Evolutionary conservation across 2,888 invertebrate genomes (phyloP), one percentile per base, ranked within the genome.

Genomic region (Magallana nippona): DNA sequence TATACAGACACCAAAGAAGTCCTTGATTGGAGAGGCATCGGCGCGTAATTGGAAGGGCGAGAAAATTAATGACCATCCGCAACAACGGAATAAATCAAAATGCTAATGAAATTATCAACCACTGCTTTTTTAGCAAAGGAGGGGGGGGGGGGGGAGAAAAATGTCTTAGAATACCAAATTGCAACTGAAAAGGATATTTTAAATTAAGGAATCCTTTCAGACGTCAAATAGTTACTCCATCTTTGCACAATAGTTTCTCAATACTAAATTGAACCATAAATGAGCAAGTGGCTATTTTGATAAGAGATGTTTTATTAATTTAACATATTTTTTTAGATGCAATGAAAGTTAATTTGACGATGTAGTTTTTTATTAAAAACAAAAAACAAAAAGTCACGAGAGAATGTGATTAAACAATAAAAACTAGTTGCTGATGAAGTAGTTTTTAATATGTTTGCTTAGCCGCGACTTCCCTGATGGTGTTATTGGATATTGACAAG

Each of bases 61-160:
- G 27, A 27, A 27, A 71, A 71, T 71, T 15, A 71, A 71, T 71
- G 71, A 71, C 71, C 71, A 27, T 71, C 71, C 32, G 15, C 10
- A 71, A 63, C 27, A 71, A 71, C 71, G 13, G 32, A 71, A 71
- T 32, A 71, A 71, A 71, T 71, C 71, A 71, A 71, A 71, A 71
- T 71, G 71, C 71, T 71, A 71, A 71, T 71, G 71, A 71, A 71
- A 22, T 71, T 71, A 71, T 71, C 71, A 71, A 13, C 71, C 22
- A 11, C 19, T 60, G 15, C 10, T 22, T 63, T 63, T 32, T 71
- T 71, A 71, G 32, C 22, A 32, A 71, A 32, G 15, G 8, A 60
- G 17, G 8, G 15, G 13, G 22, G 19, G 32, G 17, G 8, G 15
- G 13, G 22, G 19, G 32, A 71, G 22, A 32, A 71, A 32, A 71